Conservation (phyloP, 2,113 vertebrate genomes). For the Notarius lentiginosus region DNA sequence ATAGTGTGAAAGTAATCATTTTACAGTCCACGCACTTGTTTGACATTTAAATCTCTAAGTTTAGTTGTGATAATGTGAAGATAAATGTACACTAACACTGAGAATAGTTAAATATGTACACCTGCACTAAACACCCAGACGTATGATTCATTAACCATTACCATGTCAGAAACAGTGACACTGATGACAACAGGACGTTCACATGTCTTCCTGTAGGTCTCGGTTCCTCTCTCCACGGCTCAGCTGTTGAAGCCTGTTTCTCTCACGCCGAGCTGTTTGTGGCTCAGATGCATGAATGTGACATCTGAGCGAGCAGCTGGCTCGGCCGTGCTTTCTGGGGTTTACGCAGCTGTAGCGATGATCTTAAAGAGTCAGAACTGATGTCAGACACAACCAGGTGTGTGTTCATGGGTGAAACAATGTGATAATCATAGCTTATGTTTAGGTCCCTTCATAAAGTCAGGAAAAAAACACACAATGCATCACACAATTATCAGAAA, state of each 20-base stretch:
- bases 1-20: not conserved
- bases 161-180: not conserved
- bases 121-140: not conserved
- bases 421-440: not conserved
- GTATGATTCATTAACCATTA: not conserved
- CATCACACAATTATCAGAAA: not conserved
- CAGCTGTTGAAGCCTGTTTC: conserved; percentile 10
- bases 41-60: not conserved
- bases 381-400: not conserved
- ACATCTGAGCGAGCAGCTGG: not conserved
- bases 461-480: not conserved
- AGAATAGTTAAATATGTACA: not conserved
- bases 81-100: not conserved
- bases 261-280: not conserved
- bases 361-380: not conserved
- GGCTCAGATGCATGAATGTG: not conserved
- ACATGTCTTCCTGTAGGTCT: not conserved
- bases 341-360: conserved; percentile 27
- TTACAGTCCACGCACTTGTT: not conserved
- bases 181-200: not conserved
- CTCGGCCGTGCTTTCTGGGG: not conserved
- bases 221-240: not conserved
- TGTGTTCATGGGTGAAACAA: not conserved
- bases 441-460: not conserved
- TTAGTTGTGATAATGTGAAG: not conserved